phyloP scores from a whole-genome alignment of 2,113 vertebrate species.

The Dolichotis patagonum region DNA sequence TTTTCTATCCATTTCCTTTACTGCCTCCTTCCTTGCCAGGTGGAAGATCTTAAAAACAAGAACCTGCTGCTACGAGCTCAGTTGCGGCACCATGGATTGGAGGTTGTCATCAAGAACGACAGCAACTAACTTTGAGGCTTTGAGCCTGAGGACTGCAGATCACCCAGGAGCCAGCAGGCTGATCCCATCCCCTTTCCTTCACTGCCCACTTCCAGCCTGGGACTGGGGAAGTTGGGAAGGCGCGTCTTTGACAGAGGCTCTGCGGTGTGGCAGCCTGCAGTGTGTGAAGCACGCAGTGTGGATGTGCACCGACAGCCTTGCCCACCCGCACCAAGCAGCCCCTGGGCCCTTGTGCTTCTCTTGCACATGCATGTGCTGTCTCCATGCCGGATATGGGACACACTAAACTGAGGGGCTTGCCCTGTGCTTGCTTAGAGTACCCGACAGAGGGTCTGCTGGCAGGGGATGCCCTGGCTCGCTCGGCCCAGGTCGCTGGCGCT shows the following conservation, averaged over 20 bases:
- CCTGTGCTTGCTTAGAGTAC: conserved; percentile 55
- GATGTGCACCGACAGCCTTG: not conserved
- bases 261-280: not conserved
- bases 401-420: conserved; percentile 37
- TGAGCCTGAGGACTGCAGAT: conserved; percentile 46
- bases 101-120: conserved; percentile 91
- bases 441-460: conserved; percentile 22
- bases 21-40: conserved; percentile 82
- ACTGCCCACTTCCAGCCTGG: conserved; percentile 55
- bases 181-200: conserved; percentile 28
- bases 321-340: not conserved
- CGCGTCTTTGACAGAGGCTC: conserved; percentile 21
- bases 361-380: conserved; percentile 66
- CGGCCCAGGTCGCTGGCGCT: not conserved
- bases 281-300: conserved; percentile 25
- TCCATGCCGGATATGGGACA: conserved; percentile 60
- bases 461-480: not conserved
- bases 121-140: conserved; percentile 86
- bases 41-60: conserved; percentile 95
- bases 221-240: conserved; percentile 36
- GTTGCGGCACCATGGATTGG: conserved; percentile 92
- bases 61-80: conserved; percentile 94
- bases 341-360: conserved; percentile 42
- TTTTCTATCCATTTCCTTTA: not conserved
- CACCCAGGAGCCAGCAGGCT: conserved; percentile 52